Evolutionary conservation across 2,113 vertebrate genomes (phyloP).

Genomic region (Phrynosoma blainvillii): DNA sequence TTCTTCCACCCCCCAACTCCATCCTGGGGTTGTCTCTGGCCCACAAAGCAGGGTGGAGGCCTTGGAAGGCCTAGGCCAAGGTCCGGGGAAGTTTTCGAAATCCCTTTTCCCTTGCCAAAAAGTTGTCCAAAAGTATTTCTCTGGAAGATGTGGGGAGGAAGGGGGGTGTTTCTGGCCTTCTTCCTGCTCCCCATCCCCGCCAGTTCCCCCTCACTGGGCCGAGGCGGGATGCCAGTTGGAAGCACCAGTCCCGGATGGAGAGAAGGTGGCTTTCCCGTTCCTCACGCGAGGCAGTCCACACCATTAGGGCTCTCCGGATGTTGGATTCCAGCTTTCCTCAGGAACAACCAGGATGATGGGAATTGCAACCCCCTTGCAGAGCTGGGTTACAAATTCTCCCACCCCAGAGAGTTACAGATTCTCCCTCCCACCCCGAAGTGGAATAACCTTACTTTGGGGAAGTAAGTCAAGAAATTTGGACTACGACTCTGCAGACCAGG

Average conservation of each 20-base stretch:
- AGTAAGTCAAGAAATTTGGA: too few relatives aligned
- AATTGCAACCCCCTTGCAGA: too few relatives aligned
- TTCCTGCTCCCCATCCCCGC: neutral
- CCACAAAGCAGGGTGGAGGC: constrained; percentile 31
- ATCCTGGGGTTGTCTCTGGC: constrained; percentile 19
- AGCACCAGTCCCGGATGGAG: neutral
- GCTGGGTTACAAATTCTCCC: too few relatives aligned
- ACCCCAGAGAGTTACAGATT: too few relatives aligned
- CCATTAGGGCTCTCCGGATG: too few relatives aligned
- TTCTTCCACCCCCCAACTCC: neutral
- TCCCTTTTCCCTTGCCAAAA: neutral
- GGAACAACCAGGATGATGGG: too few relatives aligned
- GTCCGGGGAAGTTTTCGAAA: neutral
- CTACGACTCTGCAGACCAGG: too few relatives aligned
- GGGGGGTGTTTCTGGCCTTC: neutral
- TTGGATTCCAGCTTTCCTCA: too few relatives aligned
- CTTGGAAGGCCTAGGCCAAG: neutral
- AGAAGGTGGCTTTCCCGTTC: neutral
- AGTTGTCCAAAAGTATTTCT: neutral
- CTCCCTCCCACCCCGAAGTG: too few relatives aligned
- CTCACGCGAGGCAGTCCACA: neutral
- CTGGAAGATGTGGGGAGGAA: neutral
- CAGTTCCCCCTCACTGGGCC: neutral
- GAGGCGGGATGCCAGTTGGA: neutral
- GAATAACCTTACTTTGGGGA: too few relatives aligned